Conservation (phyloP, 1,140 invertebrate genomes). For the Trachymyrmex cornetzi region DNA sequence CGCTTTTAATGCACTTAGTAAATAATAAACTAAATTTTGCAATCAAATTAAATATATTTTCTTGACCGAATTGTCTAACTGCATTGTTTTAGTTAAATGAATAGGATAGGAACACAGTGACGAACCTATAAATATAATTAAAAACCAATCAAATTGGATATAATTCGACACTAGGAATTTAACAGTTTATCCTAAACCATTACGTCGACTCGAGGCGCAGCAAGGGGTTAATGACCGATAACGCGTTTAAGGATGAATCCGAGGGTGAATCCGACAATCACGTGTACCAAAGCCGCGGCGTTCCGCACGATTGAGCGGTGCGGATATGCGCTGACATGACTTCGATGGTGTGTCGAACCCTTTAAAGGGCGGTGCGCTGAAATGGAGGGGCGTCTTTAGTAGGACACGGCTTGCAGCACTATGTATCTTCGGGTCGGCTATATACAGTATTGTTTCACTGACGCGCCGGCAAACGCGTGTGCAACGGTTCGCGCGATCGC, state of each 20-base stretch:
- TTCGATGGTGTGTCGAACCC: background rate
- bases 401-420: constrained; percentile 62
- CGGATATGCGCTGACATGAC: constrained; percentile 32
- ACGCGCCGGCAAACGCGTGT: constrained; percentile 72
- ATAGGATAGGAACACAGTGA: too few species aligned
- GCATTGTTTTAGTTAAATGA: too few species aligned
- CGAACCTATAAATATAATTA: too few species aligned
- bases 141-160: too few species aligned
- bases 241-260: constrained; percentile 17
- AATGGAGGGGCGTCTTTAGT: constrained; percentile 77
- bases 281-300: background rate
- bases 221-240: constrained; percentile 13
- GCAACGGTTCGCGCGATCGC: constrained; percentile 57
- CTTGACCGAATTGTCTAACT: too few species aligned
- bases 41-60: too few species aligned
- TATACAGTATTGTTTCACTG: constrained; percentile 83
- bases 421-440: constrained; percentile 74
- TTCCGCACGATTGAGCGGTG: constrained; percentile 46
- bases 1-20: too few species aligned
- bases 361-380: constrained; percentile 66
- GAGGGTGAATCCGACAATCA: constrained; percentile 19
- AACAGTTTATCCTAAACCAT: background rate
- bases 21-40: too few species aligned
- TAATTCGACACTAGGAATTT: too few species aligned
- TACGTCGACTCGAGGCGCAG: too few species aligned